A percentile compares a stretch with the other conserved stretches of the same genome.
phyloP scores from a whole-genome alignment of 2,797 vertebrate genomes.

The Crenuchus spilurus region DNA sequence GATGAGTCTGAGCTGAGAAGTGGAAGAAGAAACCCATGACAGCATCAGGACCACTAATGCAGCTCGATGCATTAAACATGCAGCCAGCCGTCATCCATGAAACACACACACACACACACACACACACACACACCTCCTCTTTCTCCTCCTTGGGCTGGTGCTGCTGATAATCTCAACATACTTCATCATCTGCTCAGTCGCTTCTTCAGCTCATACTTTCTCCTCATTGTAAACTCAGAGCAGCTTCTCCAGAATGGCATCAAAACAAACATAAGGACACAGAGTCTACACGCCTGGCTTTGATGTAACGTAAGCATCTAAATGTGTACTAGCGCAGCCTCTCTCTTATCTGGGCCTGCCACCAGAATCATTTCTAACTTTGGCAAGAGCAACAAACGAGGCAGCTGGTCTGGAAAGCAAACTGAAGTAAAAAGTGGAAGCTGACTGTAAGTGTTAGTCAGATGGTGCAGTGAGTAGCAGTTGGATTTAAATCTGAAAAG shows the following conservation, averaged over 20 bases:
- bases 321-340: neutral
- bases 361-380: slow-evolving; percentile 18
- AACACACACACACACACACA: slow-evolving; percentile 15
- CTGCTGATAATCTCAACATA: neutral
- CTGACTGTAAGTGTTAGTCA: slow-evolving; percentile 31
- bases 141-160: neutral
- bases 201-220: slow-evolving; percentile 1
- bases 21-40: slow-evolving; percentile 27
- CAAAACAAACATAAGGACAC: slow-evolving; percentile 19
- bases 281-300: slow-evolving; percentile 15
- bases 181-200: neutral
- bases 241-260: slow-evolving; percentile 43
- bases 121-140: no score
- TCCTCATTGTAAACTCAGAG: neutral
- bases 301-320: slow-evolving; percentile 27
- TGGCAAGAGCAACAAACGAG: slow-evolving; percentile 22
- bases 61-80: slow-evolving; percentile 62
- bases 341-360: neutral
- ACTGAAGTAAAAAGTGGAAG: slow-evolving; percentile 32
- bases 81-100: slow-evolving; percentile 50
- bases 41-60: slow-evolving; percentile 56
- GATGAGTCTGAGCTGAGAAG: neutral
- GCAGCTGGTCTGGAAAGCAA: slow-evolving; percentile 36
- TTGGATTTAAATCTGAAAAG: neutral
- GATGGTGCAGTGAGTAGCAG: slow-evolving; percentile 6